Percentiles rank a stretch among this genome's conserved stretches.
phyloP scores from a whole-genome alignment of 2,888 invertebrate species.

The Spodoptera exigua region DNA sequence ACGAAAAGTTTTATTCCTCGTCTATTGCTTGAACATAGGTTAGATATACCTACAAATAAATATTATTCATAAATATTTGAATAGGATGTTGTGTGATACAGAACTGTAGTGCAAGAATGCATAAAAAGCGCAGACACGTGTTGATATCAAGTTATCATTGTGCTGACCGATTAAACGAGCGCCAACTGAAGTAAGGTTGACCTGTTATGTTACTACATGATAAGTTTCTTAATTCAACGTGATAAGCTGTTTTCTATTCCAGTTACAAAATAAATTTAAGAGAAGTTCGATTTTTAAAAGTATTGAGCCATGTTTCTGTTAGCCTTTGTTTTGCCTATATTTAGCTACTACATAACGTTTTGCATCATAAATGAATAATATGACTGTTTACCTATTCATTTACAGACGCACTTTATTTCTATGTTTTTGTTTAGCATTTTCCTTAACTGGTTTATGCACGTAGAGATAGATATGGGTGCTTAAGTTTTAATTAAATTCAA shows the following conservation, averaged over 20 bases:
- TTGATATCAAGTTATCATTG: slow-evolving; percentile 43
- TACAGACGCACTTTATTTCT: not conserved
- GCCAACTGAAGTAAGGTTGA: slow-evolving; percentile 37
- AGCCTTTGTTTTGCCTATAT: too few species aligned
- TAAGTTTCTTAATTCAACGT: slow-evolving; percentile 47
- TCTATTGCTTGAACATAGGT: too few species aligned
- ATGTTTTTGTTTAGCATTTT: slow-evolving; percentile 18
- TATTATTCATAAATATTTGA: too few species aligned
- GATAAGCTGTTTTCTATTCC: slow-evolving; percentile 37
- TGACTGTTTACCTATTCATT: too few species aligned
- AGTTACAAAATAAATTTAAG: not conserved
- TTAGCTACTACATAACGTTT: too few species aligned
- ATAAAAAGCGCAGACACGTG: slow-evolving; percentile 37
- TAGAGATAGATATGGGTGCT: slow-evolving; percentile 7
- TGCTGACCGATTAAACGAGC: slow-evolving; percentile 44
- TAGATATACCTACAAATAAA: too few species aligned
- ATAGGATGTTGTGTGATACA: too few species aligned
- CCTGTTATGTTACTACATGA: slow-evolving; percentile 39
- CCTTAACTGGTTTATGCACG: slow-evolving; percentile 13
- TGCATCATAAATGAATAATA: too few species aligned
- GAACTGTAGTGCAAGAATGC: slow-evolving; percentile 35
- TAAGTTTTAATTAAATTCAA: slow-evolving; percentile 14
- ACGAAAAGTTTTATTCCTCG: too few species aligned
- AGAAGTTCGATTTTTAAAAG: too few species aligned
- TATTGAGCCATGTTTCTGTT: too few species aligned